These are phyloP conservation scores for Escarpia spicata DNA, from an alignment of 2,888 invertebrate species.

Conservation along the genomic window DNA sequence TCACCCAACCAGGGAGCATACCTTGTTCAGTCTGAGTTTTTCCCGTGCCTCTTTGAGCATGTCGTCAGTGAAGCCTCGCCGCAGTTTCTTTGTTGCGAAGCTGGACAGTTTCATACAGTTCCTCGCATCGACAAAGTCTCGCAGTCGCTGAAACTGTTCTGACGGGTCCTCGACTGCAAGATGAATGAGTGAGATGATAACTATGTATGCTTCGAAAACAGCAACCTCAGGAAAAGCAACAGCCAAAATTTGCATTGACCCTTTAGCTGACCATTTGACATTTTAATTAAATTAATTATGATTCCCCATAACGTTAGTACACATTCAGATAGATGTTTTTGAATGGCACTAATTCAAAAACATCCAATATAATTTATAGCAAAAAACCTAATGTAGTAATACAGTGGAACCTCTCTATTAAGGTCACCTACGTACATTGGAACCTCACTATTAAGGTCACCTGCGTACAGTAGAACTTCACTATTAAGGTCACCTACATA, in stretches of 20 bases:
- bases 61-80: constrained; percentile 78
- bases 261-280: too few species aligned
- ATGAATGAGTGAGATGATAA: not conserved
- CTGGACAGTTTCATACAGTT: constrained; percentile 78
- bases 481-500: too few species aligned
- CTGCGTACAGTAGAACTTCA: too few species aligned
- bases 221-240: not conserved
- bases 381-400: too few species aligned
- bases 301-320: too few species aligned
- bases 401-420: too few species aligned
- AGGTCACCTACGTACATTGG: too few species aligned
- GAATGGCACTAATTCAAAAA: too few species aligned
- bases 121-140: constrained; percentile 87
- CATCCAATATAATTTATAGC: too few species aligned
- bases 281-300: too few species aligned
- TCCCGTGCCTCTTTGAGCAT: constrained; percentile 82
- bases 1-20: constrained; percentile 37
- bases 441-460: too few species aligned
- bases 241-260: not conserved
- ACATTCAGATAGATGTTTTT: too few species aligned
- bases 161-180: constrained; percentile 92
- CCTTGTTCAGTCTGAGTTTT: constrained; percentile 76
- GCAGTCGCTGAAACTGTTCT: constrained; percentile 84
- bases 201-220: not conserved
- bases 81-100: constrained; percentile 74